phyloP scores from a whole-genome alignment of 2,888 invertebrate species.

The Siphlonurus alternatus region DNA sequence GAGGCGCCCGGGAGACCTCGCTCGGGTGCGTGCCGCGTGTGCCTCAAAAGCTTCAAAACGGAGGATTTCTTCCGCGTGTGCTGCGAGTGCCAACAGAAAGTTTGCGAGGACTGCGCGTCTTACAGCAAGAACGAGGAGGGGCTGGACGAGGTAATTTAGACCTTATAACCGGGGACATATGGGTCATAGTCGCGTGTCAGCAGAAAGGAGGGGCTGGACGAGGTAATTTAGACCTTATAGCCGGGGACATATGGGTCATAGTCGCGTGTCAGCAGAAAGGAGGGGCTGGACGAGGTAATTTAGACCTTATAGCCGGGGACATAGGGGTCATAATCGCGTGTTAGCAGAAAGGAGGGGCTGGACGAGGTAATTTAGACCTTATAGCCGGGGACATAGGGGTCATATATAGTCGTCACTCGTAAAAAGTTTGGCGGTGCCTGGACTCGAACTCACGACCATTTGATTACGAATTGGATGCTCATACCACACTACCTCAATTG shows the following conservation, averaged over 20 bases:
- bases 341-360: slow-evolving; percentile 66
- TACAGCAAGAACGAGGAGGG: slow-evolving; percentile 73
- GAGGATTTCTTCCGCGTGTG: slow-evolving; percentile 78
- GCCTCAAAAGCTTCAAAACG: slow-evolving; percentile 74
- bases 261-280: slow-evolving; percentile 71
- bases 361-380: slow-evolving; percentile 55
- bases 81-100: slow-evolving; percentile 76
- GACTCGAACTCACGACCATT: too few relatives aligned
- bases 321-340: too few relatives aligned
- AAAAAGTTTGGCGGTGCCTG: too few relatives aligned
- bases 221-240: slow-evolving; percentile 48
- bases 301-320: too few relatives aligned
- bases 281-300: slow-evolving; percentile 64
- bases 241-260: too few relatives aligned
- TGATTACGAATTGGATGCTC: too few relatives aligned
- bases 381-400: too few relatives aligned
- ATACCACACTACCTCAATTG: too few relatives aligned
- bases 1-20: slow-evolving; percentile 23
- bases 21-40: slow-evolving; percentile 63
- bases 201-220: slow-evolving; percentile 63
- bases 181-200: slow-evolving; percentile 81
- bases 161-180: too few relatives aligned
- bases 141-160: slow-evolving; percentile 56
- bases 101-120: slow-evolving; percentile 86
- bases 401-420: too few relatives aligned